Percentiles rank a stretch among this genome's conserved stretches.
These are phyloP conservation scores for Alviniconcha marisindica DNA, from an alignment of 1,140 invertebrate species.

Conservation along the genomic window DNA sequence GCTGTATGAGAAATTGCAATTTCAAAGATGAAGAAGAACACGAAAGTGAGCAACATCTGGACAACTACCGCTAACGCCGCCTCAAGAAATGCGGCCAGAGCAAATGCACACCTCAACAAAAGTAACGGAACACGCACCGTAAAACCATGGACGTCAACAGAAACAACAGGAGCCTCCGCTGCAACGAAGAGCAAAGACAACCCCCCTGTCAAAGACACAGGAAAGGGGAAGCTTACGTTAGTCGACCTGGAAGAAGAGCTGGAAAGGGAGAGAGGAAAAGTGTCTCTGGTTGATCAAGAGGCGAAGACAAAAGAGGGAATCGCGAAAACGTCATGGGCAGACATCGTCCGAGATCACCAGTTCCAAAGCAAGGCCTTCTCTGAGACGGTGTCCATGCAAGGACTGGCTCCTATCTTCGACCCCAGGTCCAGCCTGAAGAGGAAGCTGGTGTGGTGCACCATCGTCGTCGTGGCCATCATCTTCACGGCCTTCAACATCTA, in stretches of 20 bases:
- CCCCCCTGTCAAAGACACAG: background rate
- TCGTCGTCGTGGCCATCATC: conserved; percentile 25
- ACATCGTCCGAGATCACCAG: background rate
- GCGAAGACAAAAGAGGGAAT: background rate
- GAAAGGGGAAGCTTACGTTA: background rate
- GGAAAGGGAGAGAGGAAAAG: background rate
- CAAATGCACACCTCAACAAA: background rate
- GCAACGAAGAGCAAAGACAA: background rate
- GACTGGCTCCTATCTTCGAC: conserved; percentile 33
- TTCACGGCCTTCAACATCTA: conserved; percentile 39
- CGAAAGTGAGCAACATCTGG: conserved; percentile 21
- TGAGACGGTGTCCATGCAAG: conserved; percentile 36
- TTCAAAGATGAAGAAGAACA: conserved; percentile 25
- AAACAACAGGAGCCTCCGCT: too few species aligned
- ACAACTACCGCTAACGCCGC: conserved; percentile 1
- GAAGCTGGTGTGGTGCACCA: conserved; percentile 16
- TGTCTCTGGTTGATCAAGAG: background rate
- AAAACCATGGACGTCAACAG: background rate
- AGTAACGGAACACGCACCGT: background rate
- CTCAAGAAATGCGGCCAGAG: background rate
- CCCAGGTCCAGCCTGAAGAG: conserved; percentile 34
- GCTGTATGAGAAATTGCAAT: background rate
- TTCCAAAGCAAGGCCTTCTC: conserved; percentile 22
- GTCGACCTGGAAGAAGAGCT: background rate
- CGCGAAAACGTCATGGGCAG: background rate